Base-by-base conservation (phyloP, 2,113 vertebrate genomes). In the Garra rufa region DNA sequence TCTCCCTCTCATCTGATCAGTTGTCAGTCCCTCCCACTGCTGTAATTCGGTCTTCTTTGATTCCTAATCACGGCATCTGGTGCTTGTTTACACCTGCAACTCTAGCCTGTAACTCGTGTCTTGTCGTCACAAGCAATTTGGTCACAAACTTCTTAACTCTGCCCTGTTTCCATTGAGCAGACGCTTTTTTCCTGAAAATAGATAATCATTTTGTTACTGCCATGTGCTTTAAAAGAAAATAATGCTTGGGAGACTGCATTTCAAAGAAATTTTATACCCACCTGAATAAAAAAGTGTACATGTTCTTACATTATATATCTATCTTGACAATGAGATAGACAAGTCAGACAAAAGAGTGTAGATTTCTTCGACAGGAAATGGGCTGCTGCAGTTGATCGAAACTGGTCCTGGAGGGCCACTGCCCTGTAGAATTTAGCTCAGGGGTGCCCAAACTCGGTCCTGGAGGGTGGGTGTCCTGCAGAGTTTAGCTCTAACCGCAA, bases 21-120 rank as follows among this genome's bases (percentile, higher is more conserved):
- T 78, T 73, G 81, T 61, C 82, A 44, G 34, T 73, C 78, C 76
- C 43, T 76, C 80, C 78, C 82, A 61, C 79, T 46, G 44, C 78
- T 83, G 63, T 83, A 83, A 89, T 85, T 61, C 84, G 65, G 87
- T 63, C 55, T 52, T 75, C 91, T 88, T 90, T 91, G 88, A 88
- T 89, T 87, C 85, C 73, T 59, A 76, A 87, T 19, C 81, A 81
- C 55, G 83, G 89, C 87, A 85, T 90, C 90, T 91, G 90, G 85
- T 59, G 70, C 78, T 34, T 86, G 87, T 90, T 87, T 81, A 89
- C 78, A 88, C 30, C 59, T 26, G 85, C 69, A 82, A 63, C 13
- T 57, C 41, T 34, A 38, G 76, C 61, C 83, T 73, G 70, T 61
- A 70, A 41, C 63, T 26, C 34, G 28, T 87, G 75, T 70, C 71